Conservation (phyloP, 2,888 invertebrate genomes). For the Nephrotoma appendiculata region DNA sequence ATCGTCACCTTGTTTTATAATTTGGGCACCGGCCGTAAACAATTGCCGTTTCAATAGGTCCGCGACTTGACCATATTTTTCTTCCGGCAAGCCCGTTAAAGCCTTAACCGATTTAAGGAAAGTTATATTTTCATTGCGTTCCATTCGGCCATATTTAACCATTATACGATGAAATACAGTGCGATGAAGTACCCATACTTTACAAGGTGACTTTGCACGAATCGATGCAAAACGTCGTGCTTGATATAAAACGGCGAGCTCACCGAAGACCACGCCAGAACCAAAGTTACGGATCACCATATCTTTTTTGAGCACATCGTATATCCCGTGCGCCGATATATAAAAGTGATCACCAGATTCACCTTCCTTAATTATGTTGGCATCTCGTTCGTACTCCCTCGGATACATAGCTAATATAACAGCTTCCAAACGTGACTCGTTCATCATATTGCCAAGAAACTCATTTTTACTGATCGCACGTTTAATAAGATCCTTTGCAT, state of each 20-base stretch:
- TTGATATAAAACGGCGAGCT: slow-evolving; percentile 86
- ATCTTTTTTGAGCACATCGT: slow-evolving; percentile 71
- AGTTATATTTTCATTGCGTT: slow-evolving; percentile 69
- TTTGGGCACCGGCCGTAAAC: slow-evolving; percentile 60
- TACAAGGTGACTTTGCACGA: slow-evolving; percentile 54
- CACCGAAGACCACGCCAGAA: slow-evolving; percentile 75
- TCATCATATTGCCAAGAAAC: slow-evolving; percentile 63
- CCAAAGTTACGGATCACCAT: slow-evolving; percentile 65
- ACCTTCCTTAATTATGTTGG: slow-evolving; percentile 63
- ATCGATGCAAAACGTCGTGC: slow-evolving; percentile 83
- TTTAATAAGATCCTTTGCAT: slow-evolving; percentile 43
- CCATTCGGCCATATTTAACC: slow-evolving; percentile 70
- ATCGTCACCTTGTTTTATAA: slow-evolving; percentile 70
- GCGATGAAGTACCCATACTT: slow-evolving; percentile 80
- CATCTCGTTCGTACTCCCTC: slow-evolving; percentile 47
- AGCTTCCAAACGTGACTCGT: slow-evolving; percentile 54
- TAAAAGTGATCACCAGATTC: slow-evolving; percentile 76
- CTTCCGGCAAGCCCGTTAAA: slow-evolving; percentile 25
- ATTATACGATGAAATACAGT: slow-evolving; percentile 79
- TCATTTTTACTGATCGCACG: slow-evolving; percentile 66
- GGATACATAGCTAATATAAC: slow-evolving; percentile 74
- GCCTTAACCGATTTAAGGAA: slow-evolving; percentile 72
- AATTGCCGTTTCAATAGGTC: slow-evolving; percentile 79
- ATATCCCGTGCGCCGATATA: slow-evolving; percentile 72
- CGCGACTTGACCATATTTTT: slow-evolving; percentile 46